These are phyloP conservation scores for Adelognathus sp. DNA, from an alignment of 2,888 invertebrate species.

Conservation along the genomic window DNA sequence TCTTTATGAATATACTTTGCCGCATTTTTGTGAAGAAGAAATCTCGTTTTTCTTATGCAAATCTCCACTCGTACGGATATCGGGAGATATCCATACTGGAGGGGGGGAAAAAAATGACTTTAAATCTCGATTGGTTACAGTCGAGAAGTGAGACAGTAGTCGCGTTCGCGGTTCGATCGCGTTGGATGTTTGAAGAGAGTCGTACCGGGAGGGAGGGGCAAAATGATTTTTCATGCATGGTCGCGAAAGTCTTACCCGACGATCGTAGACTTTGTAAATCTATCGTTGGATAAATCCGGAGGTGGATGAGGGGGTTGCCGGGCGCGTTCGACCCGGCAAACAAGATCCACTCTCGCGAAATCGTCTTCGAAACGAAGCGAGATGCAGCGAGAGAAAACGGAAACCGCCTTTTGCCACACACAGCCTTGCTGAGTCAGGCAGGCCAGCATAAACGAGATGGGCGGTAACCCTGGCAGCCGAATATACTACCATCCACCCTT, in stretches of 20 bases:
- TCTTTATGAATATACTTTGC: background rate
- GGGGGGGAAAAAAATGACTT: conserved; percentile 2
- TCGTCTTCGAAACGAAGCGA: conserved; percentile 69
- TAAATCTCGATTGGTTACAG: background rate
- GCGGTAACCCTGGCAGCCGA: conserved; percentile 74
- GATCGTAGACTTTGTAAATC: conserved; percentile 60
- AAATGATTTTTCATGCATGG: conserved; percentile 25
- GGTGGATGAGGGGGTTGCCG: conserved; percentile 34
- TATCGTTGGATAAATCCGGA: conserved; percentile 48
- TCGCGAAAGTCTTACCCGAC: background rate
- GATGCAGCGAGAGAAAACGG: conserved; percentile 57
- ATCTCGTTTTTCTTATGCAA: conserved; percentile 14
- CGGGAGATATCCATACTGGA: background rate
- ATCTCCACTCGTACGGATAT: background rate
- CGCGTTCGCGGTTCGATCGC: background rate
- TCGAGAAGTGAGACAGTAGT: background rate
- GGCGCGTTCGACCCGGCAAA: conserved; percentile 67
- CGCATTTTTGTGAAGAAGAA: background rate
- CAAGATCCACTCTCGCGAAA: conserved; percentile 72
- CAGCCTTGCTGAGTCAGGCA: conserved; percentile 73
- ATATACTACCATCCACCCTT: conserved; percentile 76
- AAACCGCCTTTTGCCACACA: conserved; percentile 45
- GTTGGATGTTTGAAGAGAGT: background rate
- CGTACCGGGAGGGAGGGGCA: background rate
- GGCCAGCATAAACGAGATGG: conserved; percentile 77